Base-by-base conservation (phyloP, 2,797 vertebrate species). In the Apogon hyalosoma region DNA sequence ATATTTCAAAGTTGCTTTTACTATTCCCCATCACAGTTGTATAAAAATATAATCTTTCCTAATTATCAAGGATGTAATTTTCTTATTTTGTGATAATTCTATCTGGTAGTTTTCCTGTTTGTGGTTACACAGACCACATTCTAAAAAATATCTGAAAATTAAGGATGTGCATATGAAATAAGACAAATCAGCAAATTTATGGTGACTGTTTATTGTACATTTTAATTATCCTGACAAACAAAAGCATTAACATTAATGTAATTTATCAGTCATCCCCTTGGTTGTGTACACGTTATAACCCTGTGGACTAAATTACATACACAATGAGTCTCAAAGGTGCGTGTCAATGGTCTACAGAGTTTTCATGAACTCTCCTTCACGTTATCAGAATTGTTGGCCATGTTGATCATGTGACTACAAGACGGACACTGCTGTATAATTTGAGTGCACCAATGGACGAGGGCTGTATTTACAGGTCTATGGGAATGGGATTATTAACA, bases 191-290 rank as follows among this genome's bases (percentile, higher is more conserved):
- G 48, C 53, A 67, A 71, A 83, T 42, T 59, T 73, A 50, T 77
- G 71, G 54, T 78, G 73, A 84, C 75, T 75, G 78, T 92, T 93
- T 92, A 91, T 91, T 93, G 87, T 90, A 92, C 89, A 92, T 83
- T 88, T 90, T 91, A 90, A 91, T 90, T 76, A 84, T 86, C 72
- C 90, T 66, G 75, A 93, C 91, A 92, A 93, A 91, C 90, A 92
- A 90, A 89, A 88, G 90, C 90, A 92, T 91, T 51, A 88, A 91
- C 90, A 93, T 63, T 88, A 85, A 90, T 55, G 73, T 87, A 62
- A 86, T 90, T 89, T 75, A 85, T 69, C 73, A 85, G 86, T 79
- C 79, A 86, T 77, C 84, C 86, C 66, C 51, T 82, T 63, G 69
- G 24, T 28, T 80, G 79, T 88, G 85, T 86, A 86, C 76, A 88